A percentile compares a stretch with the other conserved stretches of the same genome.
Conservation (phyloP, 2,888 invertebrate species). For the Ichneumon xanthorius region DNA sequence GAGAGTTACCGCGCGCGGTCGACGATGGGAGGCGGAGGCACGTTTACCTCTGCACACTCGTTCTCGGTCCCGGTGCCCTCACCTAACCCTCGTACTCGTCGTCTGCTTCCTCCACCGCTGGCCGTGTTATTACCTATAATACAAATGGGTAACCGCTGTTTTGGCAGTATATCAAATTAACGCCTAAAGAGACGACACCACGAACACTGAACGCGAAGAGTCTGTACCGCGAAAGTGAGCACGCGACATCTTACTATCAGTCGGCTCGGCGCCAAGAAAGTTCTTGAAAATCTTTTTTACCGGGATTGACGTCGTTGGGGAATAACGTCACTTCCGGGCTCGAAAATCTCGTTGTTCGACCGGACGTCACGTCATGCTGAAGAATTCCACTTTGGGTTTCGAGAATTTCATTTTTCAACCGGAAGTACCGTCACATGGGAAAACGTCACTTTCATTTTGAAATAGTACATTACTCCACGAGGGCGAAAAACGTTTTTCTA, state of each 20-base stretch:
- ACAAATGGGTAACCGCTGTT: conserved; percentile 1
- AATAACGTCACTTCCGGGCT: too few relatives aligned
- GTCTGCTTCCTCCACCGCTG: conserved; percentile 6
- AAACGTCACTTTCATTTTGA: neutral
- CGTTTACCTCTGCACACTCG: conserved; percentile 36
- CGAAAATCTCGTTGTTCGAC: neutral
- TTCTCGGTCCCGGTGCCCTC: neutral
- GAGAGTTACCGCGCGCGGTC: conserved; percentile 7
- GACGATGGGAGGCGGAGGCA: conserved; percentile 14
- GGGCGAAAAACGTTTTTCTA: too few relatives aligned
- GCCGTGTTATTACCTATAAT: conserved; percentile 7
- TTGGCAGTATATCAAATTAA: neutral
- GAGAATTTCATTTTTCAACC: neutral
- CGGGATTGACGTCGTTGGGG: neutral
- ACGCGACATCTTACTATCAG: neutral
- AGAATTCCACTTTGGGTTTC: too few relatives aligned
- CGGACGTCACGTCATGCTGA: too few relatives aligned
- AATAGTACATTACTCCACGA: too few relatives aligned
- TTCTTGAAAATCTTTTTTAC: neutral
- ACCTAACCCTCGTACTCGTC: neutral
- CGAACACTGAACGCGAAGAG: neutral
- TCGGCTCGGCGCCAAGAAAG: neutral
- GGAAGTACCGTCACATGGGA: too few relatives aligned
- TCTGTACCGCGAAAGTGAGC: neutral
- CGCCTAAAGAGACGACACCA: neutral